Conservation (phyloP, 2,797 vertebrate species). For the Schizopygopsis pylzovi region DNA sequence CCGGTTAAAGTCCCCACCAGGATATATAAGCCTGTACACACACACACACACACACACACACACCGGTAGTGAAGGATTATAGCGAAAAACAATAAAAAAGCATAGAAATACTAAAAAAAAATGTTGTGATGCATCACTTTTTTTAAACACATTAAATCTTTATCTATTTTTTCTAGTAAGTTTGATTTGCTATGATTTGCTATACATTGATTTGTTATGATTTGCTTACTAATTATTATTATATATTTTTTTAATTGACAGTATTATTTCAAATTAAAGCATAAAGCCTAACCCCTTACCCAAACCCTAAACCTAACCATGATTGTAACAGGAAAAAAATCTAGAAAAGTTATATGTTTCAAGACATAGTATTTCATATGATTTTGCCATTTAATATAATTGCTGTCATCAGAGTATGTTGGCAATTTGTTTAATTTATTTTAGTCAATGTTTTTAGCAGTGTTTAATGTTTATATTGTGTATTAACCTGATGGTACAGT, state of each 20-base stretch:
- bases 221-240: too few species aligned
- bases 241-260: background rate
- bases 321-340: background rate
- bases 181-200: background rate
- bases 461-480: background rate
- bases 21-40: too few species aligned
- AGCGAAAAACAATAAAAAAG: background rate
- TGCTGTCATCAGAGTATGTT: background rate
- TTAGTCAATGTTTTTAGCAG: background rate
- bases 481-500: background rate
- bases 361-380: background rate
- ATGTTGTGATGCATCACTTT: too few species aligned
- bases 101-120: background rate
- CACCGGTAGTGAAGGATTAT: background rate
- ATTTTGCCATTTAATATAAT: background rate
- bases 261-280: background rate
- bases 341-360: background rate
- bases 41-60: too few species aligned
- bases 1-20: too few species aligned
- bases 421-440: background rate
- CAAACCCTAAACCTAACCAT: background rate
- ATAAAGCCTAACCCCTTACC: background rate
- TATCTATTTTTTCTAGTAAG: background rate
- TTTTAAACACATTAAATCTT: background rate
- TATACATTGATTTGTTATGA: too few species aligned